Percentiles rank a stretch among this genome's conserved stretches.
Evolutionary conservation across 2,888 invertebrate species (phyloP).

Genomic region (Lapara coniferarum): DNA sequence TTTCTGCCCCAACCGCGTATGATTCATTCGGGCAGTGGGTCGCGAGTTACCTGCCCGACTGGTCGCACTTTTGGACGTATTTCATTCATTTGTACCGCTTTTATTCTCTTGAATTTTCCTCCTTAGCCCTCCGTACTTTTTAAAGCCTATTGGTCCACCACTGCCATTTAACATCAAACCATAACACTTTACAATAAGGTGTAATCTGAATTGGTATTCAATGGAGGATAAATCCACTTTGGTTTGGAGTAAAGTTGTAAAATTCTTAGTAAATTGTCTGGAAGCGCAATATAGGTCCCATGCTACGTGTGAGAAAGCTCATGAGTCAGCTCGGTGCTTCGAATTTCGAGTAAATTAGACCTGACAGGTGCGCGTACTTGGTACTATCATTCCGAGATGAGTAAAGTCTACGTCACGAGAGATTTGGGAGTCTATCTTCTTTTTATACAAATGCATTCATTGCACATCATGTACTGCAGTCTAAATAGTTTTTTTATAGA

Average conservation of each 20-base stretch:
- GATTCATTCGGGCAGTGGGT: constrained; percentile 71
- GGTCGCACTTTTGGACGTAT: constrained; percentile 45
- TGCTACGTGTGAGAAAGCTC: constrained; percentile 51
- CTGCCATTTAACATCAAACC: constrained; percentile 23
- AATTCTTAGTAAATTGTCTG: constrained; percentile 52
- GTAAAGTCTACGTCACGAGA: background rate
- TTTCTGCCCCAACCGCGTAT: constrained; percentile 31
- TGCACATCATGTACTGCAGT: too few relatives aligned
- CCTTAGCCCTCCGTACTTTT: constrained; percentile 31
- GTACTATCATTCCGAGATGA: background rate
- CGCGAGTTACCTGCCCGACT: constrained; percentile 43
- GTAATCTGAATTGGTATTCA: constrained; percentile 10
- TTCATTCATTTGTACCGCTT: constrained; percentile 22
- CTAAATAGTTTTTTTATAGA: too few relatives aligned
- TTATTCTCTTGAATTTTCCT: constrained; percentile 39
- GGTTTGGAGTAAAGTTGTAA: constrained; percentile 41
- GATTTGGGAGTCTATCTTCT: background rate
- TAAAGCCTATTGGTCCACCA: constrained; percentile 30
- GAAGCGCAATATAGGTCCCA: constrained; percentile 50
- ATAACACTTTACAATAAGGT: background rate
- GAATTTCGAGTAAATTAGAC: background rate
- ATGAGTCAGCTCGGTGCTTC: constrained; percentile 27
- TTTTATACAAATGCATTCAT: background rate
- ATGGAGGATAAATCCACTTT: background rate
- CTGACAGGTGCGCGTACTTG: constrained; percentile 12